Percentiles rank a stretch among this genome's conserved stretches.
phyloP scores from a whole-genome alignment of 2,888 invertebrate species.

The Poecilobothrus nobilitatus region DNA sequence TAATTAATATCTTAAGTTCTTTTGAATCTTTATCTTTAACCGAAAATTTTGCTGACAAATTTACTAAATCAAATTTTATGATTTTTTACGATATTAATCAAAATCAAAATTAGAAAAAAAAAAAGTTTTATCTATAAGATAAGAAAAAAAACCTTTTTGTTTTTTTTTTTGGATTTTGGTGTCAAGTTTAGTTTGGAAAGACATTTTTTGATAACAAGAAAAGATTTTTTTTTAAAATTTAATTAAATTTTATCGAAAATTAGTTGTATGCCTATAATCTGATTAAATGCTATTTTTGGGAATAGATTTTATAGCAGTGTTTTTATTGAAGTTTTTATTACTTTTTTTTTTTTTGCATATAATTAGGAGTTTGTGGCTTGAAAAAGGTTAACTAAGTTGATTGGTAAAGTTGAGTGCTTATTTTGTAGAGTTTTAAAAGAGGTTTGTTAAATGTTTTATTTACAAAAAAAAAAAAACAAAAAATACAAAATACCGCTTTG shows the following conservation, averaged over 20 bases:
- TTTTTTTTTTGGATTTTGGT: background rate
- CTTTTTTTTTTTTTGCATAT: constrained; percentile 1
- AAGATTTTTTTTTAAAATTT: background rate
- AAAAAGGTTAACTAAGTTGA: background rate
- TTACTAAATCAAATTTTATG: constrained; percentile 1
- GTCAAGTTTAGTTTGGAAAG: background rate
- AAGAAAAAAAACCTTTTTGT: background rate
- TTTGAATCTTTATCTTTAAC: too few species aligned
- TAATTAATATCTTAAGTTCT: too few species aligned
- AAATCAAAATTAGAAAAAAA: background rate
- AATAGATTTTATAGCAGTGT: background rate
- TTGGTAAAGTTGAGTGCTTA: background rate
- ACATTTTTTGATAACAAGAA: background rate
- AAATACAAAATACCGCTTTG: too few species aligned
- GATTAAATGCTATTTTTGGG: background rate
- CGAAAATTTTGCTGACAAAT: background rate
- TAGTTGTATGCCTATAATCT: background rate
- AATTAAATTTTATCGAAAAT: background rate
- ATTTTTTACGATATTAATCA: background rate
- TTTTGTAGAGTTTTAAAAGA: too few species aligned
- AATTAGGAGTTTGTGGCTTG: background rate
- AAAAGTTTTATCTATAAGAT: background rate
- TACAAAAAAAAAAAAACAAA: too few species aligned
- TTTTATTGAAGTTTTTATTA: background rate
- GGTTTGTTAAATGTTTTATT: too few species aligned